phyloP scores from a whole-genome alignment of 2,113 vertebrate species.

The Motacilla alba region DNA sequence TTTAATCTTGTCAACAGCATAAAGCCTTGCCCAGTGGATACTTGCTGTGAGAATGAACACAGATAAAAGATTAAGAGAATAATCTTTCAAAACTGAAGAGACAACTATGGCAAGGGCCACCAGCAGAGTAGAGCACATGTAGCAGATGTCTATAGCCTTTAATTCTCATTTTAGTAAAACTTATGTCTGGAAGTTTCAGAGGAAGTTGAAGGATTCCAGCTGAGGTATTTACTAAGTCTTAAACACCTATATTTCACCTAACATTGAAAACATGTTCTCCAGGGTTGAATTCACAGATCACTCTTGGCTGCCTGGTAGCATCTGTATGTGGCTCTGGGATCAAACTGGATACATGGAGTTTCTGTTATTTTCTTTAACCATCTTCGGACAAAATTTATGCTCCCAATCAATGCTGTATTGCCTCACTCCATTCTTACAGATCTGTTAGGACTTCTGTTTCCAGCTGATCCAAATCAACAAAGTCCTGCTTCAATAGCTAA shows the following conservation, averaged over 20 bases:
- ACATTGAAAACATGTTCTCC: not conserved
- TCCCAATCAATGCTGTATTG: not conserved
- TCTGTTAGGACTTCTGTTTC: not conserved
- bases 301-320: not conserved
- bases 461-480: not conserved
- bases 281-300: not conserved
- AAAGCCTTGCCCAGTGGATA: not conserved
- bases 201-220: not conserved
- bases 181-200: not conserved
- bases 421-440: not conserved
- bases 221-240: not conserved
- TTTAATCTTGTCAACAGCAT: not conserved
- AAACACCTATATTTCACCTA: not conserved
- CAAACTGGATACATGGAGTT: not conserved
- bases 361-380: not conserved
- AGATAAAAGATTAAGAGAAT: not conserved
- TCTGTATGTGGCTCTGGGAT: not conserved
- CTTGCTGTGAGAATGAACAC: not conserved
- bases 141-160: not conserved
- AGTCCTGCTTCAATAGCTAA: not conserved
- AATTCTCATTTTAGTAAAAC: not conserved
- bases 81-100: not conserved
- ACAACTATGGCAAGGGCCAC: not conserved
- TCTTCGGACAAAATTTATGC: not conserved
- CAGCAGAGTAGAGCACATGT: fast-evolving